A percentile compares a stretch with the other conserved stretches of the same genome.
Conservation (phyloP, 2,113 vertebrate genomes). For the Peucedramus taeniatus region DNA sequence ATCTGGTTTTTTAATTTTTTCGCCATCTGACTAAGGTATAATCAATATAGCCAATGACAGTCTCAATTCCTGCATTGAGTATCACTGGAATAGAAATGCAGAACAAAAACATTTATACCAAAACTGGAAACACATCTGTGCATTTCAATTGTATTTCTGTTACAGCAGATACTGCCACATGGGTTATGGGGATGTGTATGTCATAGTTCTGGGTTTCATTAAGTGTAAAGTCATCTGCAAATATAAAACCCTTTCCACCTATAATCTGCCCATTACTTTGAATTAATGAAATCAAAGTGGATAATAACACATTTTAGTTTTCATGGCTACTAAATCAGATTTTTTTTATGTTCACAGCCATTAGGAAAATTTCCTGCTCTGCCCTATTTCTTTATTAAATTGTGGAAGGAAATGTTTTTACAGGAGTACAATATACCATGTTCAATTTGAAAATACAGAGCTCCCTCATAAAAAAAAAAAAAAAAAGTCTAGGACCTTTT, state of each 20-base stretch:
- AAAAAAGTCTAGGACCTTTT: background rate
- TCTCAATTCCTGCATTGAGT: background rate
- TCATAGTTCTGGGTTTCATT: background rate
- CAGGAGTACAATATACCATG: background rate
- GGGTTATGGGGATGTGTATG: background rate
- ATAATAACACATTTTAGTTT: background rate
- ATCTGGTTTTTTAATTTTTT: background rate
- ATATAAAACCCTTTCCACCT: background rate
- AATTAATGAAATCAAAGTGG: background rate
- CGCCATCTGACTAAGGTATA: background rate
- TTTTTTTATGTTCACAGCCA: background rate
- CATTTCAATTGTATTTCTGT: background rate
- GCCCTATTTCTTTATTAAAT: background rate
- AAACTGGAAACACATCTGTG: background rate
- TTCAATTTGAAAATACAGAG: background rate
- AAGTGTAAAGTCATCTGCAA: background rate
- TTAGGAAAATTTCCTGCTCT: background rate
- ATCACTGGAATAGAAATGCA: background rate
- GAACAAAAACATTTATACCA: background rate
- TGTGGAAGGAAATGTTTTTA: background rate
- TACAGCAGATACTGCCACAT: background rate
- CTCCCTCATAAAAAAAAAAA: background rate
- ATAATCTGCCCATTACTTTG: background rate
- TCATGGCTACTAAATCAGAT: background rate
- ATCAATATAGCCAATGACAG: background rate